Percentiles rank a stretch among this genome's conserved stretches.
phyloP scores from a whole-genome alignment of 2,888 invertebrate species.

The Scaptodrosophila latifasciaeformis region DNA sequence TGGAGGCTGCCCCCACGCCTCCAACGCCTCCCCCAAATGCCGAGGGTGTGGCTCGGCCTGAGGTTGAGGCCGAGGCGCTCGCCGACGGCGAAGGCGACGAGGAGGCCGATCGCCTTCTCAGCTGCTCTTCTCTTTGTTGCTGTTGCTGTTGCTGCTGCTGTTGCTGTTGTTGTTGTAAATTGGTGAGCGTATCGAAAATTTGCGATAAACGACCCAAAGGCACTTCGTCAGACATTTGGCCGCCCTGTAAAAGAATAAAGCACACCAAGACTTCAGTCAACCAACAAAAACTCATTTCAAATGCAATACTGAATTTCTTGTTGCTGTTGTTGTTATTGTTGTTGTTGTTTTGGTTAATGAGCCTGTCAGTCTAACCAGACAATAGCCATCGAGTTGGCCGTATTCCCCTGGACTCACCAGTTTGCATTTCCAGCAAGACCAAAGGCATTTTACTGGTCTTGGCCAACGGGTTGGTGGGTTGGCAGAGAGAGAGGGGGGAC shows the following conservation, averaged over 20 bases:
- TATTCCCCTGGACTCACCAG: background rate
- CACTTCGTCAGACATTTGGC: constrained; percentile 80
- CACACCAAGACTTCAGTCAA: background rate
- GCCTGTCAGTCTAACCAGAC: too few species aligned
- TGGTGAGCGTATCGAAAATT: constrained; percentile 87
- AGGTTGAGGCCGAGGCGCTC: constrained; percentile 42
- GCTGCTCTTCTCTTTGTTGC: constrained; percentile 34
- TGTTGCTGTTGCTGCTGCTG: constrained; percentile 79
- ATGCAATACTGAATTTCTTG: too few species aligned
- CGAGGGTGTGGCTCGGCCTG: constrained; percentile 66
- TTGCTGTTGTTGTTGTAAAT: constrained; percentile 82
- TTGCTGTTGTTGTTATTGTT: too few species aligned
- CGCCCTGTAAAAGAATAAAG: constrained; percentile 17
- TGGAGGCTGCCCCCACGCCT: constrained; percentile 47
- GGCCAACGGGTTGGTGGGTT: too few species aligned
- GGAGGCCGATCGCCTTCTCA: constrained; percentile 53
- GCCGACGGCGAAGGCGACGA: constrained; percentile 59
- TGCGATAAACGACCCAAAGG: constrained; percentile 85
- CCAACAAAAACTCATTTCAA: too few species aligned
- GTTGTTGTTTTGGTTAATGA: too few species aligned
- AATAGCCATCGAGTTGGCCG: background rate
- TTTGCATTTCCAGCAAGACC: background rate
- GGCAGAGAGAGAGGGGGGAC: too few species aligned
- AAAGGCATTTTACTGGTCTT: too few species aligned
- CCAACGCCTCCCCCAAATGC: constrained; percentile 27